phyloP scores from a whole-genome alignment of 2,888 invertebrate species.

The Petrolisthes cinctipes region DNA sequence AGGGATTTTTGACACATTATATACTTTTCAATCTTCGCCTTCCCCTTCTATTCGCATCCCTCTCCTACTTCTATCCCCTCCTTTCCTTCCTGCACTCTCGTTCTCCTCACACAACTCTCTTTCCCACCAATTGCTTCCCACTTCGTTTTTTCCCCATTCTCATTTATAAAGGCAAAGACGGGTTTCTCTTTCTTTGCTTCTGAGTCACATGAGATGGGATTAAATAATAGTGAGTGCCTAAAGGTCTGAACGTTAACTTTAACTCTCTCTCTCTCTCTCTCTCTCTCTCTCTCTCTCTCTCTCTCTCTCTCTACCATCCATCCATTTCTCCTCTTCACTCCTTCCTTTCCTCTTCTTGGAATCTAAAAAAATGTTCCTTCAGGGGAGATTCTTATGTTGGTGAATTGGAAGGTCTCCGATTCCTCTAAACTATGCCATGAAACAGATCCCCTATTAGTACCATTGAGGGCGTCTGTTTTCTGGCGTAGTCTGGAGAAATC shows the following conservation, averaged over 20 bases:
- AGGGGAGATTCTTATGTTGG: background rate
- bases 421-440: no score
- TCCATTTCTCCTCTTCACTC: background rate
- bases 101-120: background rate
- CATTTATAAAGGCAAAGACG: no score
- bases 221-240: no score
- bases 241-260: background rate
- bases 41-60: background rate
- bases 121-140: background rate
- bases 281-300: background rate
- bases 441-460: no score
- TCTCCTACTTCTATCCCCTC: background rate
- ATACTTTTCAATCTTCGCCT: no score
- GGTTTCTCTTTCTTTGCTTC: no score
- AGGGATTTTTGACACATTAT: no score
- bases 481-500: no score
- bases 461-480: no score
- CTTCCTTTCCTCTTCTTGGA: background rate
- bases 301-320: background rate
- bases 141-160: background rate
- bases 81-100: background rate
- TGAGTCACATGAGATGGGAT: no score
- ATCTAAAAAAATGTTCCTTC: background rate
- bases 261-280: background rate
- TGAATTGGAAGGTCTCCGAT: no score